Percentiles rank a stretch among this genome's conserved stretches.
These are phyloP conservation scores for Psittacula cyanocephala DNA, from an alignment of 2,113 vertebrate genomes.

Conservation along the genomic window DNA sequence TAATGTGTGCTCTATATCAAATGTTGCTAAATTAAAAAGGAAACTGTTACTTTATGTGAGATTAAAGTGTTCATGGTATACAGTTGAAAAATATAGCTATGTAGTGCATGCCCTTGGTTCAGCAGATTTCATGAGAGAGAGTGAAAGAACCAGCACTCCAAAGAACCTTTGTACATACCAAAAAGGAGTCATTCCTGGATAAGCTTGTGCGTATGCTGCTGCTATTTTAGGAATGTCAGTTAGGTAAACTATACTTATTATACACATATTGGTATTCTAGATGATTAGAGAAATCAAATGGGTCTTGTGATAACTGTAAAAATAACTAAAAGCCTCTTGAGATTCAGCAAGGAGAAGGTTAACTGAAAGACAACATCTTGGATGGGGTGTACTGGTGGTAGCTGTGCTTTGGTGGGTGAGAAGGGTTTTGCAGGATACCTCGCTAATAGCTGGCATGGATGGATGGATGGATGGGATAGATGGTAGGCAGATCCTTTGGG, in stretches of 20 bases:
- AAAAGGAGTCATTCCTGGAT: background rate
- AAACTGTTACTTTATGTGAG: background rate
- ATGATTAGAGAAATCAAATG: background rate
- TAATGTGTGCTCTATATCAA: background rate
- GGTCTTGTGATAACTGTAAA: background rate
- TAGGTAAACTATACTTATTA: background rate
- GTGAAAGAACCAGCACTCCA: background rate
- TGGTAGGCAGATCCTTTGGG: background rate
- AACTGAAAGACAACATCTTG: background rate
- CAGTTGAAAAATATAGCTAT: background rate
- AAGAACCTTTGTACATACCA: background rate
- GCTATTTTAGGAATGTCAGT: background rate
- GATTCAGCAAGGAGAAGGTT: background rate
- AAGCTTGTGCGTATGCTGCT: background rate
- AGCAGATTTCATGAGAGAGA: background rate
- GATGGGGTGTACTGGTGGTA: background rate
- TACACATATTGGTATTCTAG: background rate
- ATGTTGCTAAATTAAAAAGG: background rate
- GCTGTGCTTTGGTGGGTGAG: accelerated
- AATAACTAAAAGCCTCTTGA: background rate
- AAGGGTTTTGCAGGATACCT: background rate
- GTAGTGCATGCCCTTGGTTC: background rate
- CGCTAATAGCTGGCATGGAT: background rate
- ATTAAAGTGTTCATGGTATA: background rate
- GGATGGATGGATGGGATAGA: background rate